These are phyloP conservation scores for Otis tarda DNA, from an alignment of 2,113 vertebrate genomes.

Conservation along the genomic window DNA sequence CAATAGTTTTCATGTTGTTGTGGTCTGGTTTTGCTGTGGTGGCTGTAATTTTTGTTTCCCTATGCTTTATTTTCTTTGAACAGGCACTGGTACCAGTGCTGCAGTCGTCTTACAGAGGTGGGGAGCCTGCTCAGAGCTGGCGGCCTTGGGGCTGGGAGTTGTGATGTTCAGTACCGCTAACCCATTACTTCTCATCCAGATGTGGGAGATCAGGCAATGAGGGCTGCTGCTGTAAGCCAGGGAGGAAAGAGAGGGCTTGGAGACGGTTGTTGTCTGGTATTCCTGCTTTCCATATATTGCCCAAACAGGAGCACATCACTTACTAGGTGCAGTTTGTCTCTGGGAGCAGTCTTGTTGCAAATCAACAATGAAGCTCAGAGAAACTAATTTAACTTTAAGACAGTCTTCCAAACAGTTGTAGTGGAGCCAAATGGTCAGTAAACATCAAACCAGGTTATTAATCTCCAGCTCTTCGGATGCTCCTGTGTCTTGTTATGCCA, in stretches of 20 bases:
- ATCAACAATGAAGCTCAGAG: neutral
- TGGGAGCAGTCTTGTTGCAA: neutral
- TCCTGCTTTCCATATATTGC: neutral
- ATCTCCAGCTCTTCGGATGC: neutral
- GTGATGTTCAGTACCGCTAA: neutral
- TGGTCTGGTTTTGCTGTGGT: neutral
- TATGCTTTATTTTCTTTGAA: neutral
- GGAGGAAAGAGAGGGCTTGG: neutral
- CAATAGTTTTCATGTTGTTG: fast-evolving
- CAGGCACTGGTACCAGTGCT: fast-evolving
- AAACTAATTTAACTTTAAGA: neutral
- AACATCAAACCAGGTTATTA: neutral
- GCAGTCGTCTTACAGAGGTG: neutral
- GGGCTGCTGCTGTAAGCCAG: neutral
- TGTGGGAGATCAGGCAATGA: neutral
- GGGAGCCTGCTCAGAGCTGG: neutral
- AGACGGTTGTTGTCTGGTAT: neutral
- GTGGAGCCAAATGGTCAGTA: neutral
- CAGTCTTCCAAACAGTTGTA: neutral
- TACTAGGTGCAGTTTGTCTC: neutral
- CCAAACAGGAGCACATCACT: neutral
- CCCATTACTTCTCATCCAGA: neutral
- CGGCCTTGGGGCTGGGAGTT: neutral
- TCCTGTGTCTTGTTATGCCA: neutral
- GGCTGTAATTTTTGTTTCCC: neutral